Conservation (phyloP, 2,888 invertebrate species). For the Noctua janthe region DNA sequence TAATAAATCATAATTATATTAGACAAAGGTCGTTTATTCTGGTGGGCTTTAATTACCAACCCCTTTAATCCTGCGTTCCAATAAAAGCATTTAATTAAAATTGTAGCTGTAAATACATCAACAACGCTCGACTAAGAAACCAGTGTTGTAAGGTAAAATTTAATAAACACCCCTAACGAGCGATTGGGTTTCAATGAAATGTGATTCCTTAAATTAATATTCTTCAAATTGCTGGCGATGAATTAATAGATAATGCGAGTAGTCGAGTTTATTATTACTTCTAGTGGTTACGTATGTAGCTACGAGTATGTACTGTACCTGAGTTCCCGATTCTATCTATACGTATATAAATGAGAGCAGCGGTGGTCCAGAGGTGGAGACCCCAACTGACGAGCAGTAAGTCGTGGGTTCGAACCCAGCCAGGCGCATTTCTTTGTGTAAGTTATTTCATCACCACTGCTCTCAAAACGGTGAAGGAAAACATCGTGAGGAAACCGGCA, state of each 20-base stretch:
- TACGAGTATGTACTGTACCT: not conserved
- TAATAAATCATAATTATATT: slow-evolving; percentile 85
- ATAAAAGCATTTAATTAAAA: slow-evolving; percentile 87
- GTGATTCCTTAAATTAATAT: slow-evolving; percentile 45
- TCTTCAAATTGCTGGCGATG: slow-evolving; percentile 35
- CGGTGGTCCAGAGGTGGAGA: too few relatives aligned
- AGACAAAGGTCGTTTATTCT: slow-evolving; percentile 86
- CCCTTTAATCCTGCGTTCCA: slow-evolving; percentile 82
- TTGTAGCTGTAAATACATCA: slow-evolving; percentile 77
- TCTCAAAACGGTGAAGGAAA: too few relatives aligned
- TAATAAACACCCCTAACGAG: slow-evolving; percentile 67
- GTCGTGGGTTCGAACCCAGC: too few relatives aligned
- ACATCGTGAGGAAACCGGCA: too few relatives aligned
- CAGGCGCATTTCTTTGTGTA: too few relatives aligned
- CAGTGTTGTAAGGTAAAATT: slow-evolving; percentile 64
- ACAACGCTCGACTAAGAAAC: slow-evolving; percentile 65
- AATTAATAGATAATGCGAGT: slow-evolving; percentile 14
- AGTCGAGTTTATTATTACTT: slow-evolving; percentile 23
- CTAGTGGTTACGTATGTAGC: not conserved
- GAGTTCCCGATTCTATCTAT: not conserved
- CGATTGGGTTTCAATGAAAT: slow-evolving; percentile 60
- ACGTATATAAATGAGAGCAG: not conserved
- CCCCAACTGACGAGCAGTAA: too few relatives aligned
- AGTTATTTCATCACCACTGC: too few relatives aligned
- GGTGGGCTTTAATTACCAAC: slow-evolving; percentile 83